Evolutionary conservation across 1,140 invertebrate species (phyloP), one percentile per base, ranked within the genome.

Genomic region (Samia ricini): DNA sequence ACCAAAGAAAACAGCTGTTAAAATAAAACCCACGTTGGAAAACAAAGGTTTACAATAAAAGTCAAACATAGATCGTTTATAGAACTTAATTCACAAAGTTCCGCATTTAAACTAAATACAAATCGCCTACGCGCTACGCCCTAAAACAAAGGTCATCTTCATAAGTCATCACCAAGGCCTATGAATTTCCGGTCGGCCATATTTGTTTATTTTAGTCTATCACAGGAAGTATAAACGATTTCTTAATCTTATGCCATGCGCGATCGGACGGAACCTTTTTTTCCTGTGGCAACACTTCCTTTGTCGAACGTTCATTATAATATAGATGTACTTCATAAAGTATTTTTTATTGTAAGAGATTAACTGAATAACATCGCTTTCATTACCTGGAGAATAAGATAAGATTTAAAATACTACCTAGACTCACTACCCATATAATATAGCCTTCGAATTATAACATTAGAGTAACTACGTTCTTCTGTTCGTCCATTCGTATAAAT

Each of bases 181-280:
- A 18, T n/a, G 56, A 22, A 57, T 66, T 83, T 83, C 83, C 81
- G 78, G 67, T 56, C 63, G 15, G 71, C 77, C 73, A 77, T 80
- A 77, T 78, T 77, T 68, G 76, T 76, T 76, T 83, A 81, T 83
- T 82, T 81, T 77, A 81, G 63, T 61, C 48, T 55, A 61, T 64
- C 70, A 54, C 67, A 78, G 81, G 80, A 83, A 83, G 74, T 81
- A 33, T 12, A 15, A 1, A 65, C 63, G 50, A 61, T 70, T 73
- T 72, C 71, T 77, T 74, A 74, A 74, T 79, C 71, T 73, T 77
- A 77, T 77, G 69, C 72, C 58, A 68, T 63, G 66, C 71, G 71
- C 72, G 68, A 72, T 63, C 60, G 54, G 69, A 69, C 61, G 64
- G 65, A 73, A 71, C 71, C 63, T 74, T 74, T 42, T 42, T 77